Evolutionary conservation across 2,888 invertebrate genomes (phyloP), one percentile per base, ranked within the genome.

Genomic region (Cryptocephalus moraei): DNA sequence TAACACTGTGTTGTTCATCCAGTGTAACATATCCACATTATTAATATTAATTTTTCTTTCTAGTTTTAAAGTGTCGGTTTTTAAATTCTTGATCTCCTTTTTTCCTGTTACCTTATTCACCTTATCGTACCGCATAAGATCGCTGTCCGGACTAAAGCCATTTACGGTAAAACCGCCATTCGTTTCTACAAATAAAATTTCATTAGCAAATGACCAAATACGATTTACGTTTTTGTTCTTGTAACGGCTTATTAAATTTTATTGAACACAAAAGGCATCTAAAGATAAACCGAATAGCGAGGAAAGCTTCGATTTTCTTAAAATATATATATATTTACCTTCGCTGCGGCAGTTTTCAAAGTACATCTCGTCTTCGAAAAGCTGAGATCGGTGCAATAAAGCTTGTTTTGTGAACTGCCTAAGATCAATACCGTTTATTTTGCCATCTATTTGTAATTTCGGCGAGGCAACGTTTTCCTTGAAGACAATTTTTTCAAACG

Each of bases 81-180:
- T 54, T 9, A 75, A 58, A 43, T 65, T 62, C 4, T 61, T 41
- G 31, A 75, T 59, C 32, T 42, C 58, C 63, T 75, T 76, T 1
- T 56, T 58, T 2, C 74, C 73, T 1, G 67, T 72, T 1, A 78
- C 59, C 1, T 66, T 56, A 57, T 74, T 75, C 12, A 53, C 44
- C 42, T 58, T 39, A 49, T 73, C 72, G 39, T 65, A 63, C 32
- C 71, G 67, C 49, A 77, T 66, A 9, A 80, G 64, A 56, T 80
- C 79, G 6, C 64, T 66, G 9, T 64, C 58, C 12, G 80, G 62
- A 63, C 76, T 69, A 34, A 76, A 59, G 48, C 68, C 62, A 56
- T 80, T 80, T 9, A 80, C 65, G 6, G 36, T 36, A 12, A 36
- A 36, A 4, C 4, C 12, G 11, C 36, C 36, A 12, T 36, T 12